Base-by-base conservation (phyloP, 2,888 invertebrate species). In the Trachelus troglodyta region DNA sequence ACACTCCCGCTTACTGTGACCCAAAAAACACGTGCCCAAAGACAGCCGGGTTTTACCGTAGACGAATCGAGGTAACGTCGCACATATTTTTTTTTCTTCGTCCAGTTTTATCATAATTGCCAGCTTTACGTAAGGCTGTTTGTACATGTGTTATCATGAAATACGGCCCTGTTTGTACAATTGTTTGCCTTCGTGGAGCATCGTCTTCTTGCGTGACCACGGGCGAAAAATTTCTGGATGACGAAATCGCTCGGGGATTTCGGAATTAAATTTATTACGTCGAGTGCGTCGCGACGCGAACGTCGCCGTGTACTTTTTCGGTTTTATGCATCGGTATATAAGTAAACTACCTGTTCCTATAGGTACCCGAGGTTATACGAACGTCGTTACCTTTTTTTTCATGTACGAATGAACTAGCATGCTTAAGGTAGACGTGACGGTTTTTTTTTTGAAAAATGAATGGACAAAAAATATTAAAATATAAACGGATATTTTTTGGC, bases 141-240 rank as follows among this genome's bases (percentile, higher is more conserved):
- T 90, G 90, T 88, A 87, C 90, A 90, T 87, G 89, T 89, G 90
- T 91, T 91, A 91, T 91, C 90, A 89, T 90, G 90, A 90, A 90
- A 90, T 90, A 90, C 89, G 87, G 87, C 89, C 83, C 81, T 90
- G 83, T 90, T 90, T 90, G 90, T 90, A 91, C 90, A 91, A 91
- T 90, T 91, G 90, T 90, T 90, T 90, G 90, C 90, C 88, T 85
- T 82, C 75, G 74, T 75, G 79, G 75, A 75, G 73, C 82, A 80
- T 77, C 81, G 80, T 79, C 82, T 84, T 81, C 82, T 83, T 81
- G 85, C 87, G 86, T 90, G 90, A 89, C 90, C 90, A 89, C 88
- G 86, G 83, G 85, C 85, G 86, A 88, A 88, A 87, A 88, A 83
- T 85, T 87, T 76, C 76, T 74, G 76, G 73, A 74, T 79, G 79